Percentiles rank a stretch among this genome's conserved stretches.
Conservation (phyloP, 2,888 invertebrate species). For the Oxyteleia sp. region DNA sequence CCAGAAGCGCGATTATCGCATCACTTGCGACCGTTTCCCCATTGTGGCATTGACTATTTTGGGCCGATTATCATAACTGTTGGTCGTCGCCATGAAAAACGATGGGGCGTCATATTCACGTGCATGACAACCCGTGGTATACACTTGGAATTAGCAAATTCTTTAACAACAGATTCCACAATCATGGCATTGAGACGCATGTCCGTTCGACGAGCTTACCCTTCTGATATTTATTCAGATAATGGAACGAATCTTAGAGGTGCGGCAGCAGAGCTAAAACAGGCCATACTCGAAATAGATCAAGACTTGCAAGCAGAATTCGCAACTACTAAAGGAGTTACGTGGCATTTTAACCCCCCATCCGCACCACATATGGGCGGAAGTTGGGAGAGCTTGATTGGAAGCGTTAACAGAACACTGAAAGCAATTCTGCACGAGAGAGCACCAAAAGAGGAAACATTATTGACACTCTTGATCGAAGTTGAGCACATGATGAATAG, state of each 20-base stretch:
- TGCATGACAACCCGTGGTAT: conserved; percentile 73
- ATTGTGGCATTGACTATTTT: conserved; percentile 32
- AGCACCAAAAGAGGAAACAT: conserved; percentile 74
- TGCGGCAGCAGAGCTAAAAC: conserved; percentile 9
- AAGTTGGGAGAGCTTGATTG: conserved; percentile 29
- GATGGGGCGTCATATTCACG: conserved; percentile 74
- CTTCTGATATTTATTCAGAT: conserved; percentile 60
- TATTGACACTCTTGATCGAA: conserved; percentile 67
- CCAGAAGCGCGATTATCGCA: neutral
- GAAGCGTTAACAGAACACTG: conserved; percentile 62
- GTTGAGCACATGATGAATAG: too few relatives aligned
- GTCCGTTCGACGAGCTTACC: conserved; percentile 14
- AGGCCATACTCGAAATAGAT: neutral
- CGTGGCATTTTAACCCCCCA: conserved; percentile 56
- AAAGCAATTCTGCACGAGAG: conserved; percentile 54
- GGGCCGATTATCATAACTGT: conserved; percentile 70
- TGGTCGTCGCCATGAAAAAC: conserved; percentile 70
- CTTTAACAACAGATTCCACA: conserved; percentile 57
- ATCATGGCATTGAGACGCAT: conserved; percentile 69
- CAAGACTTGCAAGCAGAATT: neutral
- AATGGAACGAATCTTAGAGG: conserved; percentile 73
- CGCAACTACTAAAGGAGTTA: neutral
- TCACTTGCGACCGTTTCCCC: conserved; percentile 6
- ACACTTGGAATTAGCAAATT: conserved; percentile 66
- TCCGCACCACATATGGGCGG: conserved; percentile 46